These are phyloP conservation scores for Drosophila neoperkinsi DNA, from an alignment of 2,888 invertebrate genomes.

Conservation along the genomic window DNA sequence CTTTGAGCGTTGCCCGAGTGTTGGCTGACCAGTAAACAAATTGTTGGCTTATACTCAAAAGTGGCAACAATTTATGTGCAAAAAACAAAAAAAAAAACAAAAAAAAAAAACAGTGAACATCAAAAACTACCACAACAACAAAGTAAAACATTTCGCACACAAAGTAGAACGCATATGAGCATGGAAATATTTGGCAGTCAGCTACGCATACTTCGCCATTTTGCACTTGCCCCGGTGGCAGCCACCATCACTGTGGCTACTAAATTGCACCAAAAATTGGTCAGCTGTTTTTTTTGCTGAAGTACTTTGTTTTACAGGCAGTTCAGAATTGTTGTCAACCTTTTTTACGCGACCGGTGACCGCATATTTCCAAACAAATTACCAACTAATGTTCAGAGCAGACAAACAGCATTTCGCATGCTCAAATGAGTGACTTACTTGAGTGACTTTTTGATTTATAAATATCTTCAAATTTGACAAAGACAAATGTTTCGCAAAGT, in stretches of 20 bases:
- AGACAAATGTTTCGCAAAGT: neutral
- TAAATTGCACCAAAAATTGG: slow-evolving; percentile 58
- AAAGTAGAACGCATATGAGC: slow-evolving; percentile 54
- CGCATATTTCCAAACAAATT: slow-evolving; percentile 48
- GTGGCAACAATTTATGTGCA: slow-evolving; percentile 71
- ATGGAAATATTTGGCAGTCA: slow-evolving; percentile 51
- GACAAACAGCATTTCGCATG: slow-evolving; percentile 9
- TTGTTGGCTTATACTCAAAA: slow-evolving; percentile 80
- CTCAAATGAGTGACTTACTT: neutral
- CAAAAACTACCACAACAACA: slow-evolving; percentile 42
- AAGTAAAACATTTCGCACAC: slow-evolving; percentile 21
- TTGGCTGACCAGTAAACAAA: slow-evolving; percentile 76
- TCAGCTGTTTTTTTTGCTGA: slow-evolving; percentile 10
- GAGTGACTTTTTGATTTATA: slow-evolving; percentile 4
- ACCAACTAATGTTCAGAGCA: slow-evolving; percentile 50
- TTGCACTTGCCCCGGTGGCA: slow-evolving; percentile 13
- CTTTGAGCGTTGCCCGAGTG: slow-evolving; percentile 36
- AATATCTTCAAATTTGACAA: neutral
- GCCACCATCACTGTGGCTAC: slow-evolving; percentile 24
- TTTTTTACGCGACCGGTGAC: slow-evolving; percentile 37
- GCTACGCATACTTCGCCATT: slow-evolving; percentile 14
- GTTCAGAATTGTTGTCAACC: slow-evolving; percentile 44
- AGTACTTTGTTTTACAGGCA: slow-evolving; percentile 34
- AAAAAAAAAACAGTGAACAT: slow-evolving; percentile 20
- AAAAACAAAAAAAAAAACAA: slow-evolving; percentile 17